Conservation (phyloP, 2,113 vertebrate species). For the Amazona vittata region DNA sequence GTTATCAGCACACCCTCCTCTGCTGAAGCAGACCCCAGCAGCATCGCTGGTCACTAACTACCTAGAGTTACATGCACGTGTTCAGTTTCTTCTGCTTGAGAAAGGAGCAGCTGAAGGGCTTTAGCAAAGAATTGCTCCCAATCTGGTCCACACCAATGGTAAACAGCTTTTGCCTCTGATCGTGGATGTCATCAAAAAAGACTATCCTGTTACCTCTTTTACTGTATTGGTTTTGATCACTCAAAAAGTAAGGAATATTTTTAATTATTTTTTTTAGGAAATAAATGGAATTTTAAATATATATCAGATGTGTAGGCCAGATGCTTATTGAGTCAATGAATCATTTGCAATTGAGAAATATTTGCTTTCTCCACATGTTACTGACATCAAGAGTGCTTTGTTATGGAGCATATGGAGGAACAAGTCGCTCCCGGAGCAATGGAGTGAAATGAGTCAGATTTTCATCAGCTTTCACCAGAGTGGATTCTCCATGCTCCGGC, state of each 20-base stretch:
- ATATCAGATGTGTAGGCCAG: constrained; percentile 32
- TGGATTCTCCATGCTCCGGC: not conserved
- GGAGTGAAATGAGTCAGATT: not conserved
- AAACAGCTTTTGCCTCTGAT: not conserved
- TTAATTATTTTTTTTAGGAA: not conserved
- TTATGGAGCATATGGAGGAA: not conserved
- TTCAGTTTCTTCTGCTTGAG: not conserved
- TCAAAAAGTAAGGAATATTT: not conserved
- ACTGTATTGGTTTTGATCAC: constrained; percentile 39
- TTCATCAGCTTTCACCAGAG: not conserved
- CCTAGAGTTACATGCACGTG: rapidly evolving
- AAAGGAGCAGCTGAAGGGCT: not conserved
- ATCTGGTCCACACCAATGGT: not conserved
- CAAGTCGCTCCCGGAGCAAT: not conserved
- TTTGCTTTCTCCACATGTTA: constrained; percentile 42
- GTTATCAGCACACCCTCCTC: not conserved
- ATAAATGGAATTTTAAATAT: constrained; percentile 39
- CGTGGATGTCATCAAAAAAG: not conserved
- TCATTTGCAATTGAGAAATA: constrained; percentile 45
- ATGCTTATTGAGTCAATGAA: constrained; percentile 33
- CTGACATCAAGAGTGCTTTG: constrained; percentile 18
- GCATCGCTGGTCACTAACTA: not conserved
- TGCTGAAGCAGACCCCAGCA: rapidly evolving
- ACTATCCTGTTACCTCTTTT: not conserved
- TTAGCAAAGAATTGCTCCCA: not conserved